Conservation (phyloP, 2,113 vertebrate species). For the Lates calcarifer region DNA sequence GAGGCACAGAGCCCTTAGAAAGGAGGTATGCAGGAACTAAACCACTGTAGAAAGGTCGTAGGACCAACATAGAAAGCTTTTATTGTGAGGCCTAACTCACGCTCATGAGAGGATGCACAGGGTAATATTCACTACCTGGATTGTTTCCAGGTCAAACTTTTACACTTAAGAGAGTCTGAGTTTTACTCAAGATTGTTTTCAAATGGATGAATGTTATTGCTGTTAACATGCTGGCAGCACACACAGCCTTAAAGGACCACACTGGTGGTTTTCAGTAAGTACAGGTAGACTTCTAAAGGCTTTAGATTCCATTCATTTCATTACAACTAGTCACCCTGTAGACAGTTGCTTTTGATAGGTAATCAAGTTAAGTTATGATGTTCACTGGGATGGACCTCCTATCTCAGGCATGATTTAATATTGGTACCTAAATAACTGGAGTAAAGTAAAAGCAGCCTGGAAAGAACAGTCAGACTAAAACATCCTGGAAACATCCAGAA, state of each 20-base stretch:
- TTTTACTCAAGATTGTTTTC: neutral
- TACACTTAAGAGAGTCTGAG: neutral
- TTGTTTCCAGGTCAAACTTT: neutral
- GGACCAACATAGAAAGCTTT: neutral
- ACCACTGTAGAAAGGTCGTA: neutral
- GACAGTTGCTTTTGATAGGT: neutral
- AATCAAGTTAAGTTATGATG: neutral
- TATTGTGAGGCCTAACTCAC: neutral
- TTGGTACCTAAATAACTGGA: neutral
- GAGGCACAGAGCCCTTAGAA: neutral
- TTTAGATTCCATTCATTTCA: neutral
- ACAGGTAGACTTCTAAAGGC: neutral
- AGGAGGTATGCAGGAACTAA: neutral
- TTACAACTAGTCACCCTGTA: neutral
- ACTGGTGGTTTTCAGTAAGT: neutral
- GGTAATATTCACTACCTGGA: neutral
- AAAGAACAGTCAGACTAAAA: neutral
- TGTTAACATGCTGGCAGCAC: constrained; percentile 6
- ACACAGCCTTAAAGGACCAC: neutral
- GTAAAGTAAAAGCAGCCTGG: neutral
- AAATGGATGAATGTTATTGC: constrained; percentile 8
- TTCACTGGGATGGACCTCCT: neutral
- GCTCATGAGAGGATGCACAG: neutral
- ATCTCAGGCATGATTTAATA: neutral
- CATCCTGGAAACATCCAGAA: neutral